Evolutionary conservation across 2,888 invertebrate genomes (phyloP).

Genomic region (Phyto melanocephala): DNA sequence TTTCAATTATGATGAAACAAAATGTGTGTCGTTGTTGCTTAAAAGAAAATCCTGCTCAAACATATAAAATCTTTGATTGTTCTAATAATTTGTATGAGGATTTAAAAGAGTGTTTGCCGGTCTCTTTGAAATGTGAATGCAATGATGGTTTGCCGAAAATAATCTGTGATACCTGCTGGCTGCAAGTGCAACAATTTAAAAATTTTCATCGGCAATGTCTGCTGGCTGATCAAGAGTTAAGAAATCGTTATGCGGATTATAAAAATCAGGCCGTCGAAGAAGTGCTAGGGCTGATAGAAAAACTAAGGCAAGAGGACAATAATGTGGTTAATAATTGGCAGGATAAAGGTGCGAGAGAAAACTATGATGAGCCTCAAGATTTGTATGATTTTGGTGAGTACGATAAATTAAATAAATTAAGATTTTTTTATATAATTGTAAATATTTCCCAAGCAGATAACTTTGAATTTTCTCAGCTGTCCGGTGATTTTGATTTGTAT

Average conservation of each 20-base stretch:
- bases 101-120: conserved; percentile 66
- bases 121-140: conserved; percentile 66
- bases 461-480: background rate
- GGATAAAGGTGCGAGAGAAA: background rate
- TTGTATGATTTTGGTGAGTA: conserved; percentile 10
- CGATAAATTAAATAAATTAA: background rate
- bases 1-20: conserved; percentile 59
- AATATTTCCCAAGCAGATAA: background rate
- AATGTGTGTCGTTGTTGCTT: conserved; percentile 73
- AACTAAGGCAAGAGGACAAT: conserved; percentile 44
- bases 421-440: background rate
- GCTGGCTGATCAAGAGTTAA: conserved; percentile 70
- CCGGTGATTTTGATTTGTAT: conserved; percentile 40
- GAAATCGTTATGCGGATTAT: conserved; percentile 65
- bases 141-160: conserved; percentile 71
- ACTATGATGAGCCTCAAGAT: background rate
- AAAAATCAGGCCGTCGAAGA: conserved; percentile 69
- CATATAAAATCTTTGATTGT: conserved; percentile 68
- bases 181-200: conserved; percentile 68
- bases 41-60: conserved; percentile 69
- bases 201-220: conserved; percentile 70
- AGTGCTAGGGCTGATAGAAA: conserved; percentile 65
- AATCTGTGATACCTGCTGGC: conserved; percentile 71
- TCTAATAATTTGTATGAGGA: conserved; percentile 65
- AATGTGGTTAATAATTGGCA: background rate